A percentile compares a stretch with the other conserved stretches of the same genome.
Evolutionary conservation across 30 jellyfish, hydroid and myxozoan genomes (phyloP).

Genomic region (Hydra vulgaris): DNA sequence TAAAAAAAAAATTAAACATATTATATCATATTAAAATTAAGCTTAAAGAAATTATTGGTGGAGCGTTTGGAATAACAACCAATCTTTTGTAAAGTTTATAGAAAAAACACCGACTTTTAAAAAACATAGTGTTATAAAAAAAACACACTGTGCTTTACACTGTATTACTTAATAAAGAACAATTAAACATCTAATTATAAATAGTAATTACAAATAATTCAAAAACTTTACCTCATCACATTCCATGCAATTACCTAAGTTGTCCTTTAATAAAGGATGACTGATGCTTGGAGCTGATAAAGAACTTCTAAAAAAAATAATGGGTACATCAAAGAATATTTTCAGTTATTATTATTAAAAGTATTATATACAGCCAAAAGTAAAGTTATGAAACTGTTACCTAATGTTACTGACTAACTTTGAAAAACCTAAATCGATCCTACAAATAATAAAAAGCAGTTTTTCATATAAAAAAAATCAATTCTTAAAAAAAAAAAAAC

Average conservation of each 20-base stretch:
- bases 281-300: conserved; percentile 6
- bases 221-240: conserved; percentile 48
- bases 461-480: too few species aligned
- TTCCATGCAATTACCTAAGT: conserved; percentile 26
- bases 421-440: conserved; percentile 59
- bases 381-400: neutral
- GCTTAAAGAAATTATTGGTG: too few species aligned
- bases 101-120: too few species aligned
- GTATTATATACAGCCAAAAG: too few species aligned
- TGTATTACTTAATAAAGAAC: too few species aligned
- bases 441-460: neutral
- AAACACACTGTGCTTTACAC: too few species aligned
- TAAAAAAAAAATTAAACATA: conserved; percentile 1
- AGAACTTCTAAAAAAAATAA: neutral
- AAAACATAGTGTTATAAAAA: too few species aligned
- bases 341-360: neutral
- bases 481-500: too few species aligned
- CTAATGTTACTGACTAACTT: conserved; percentile 39
- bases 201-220: neutral
- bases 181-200: too few species aligned
- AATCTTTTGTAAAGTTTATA: too few species aligned
- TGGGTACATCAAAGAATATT: too few species aligned
- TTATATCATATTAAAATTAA: neutral
- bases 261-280: neutral
- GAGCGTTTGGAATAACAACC: too few species aligned